Base-by-base conservation (phyloP, 2,113 vertebrate genomes). In the Chlamydotis undulata region DNA sequence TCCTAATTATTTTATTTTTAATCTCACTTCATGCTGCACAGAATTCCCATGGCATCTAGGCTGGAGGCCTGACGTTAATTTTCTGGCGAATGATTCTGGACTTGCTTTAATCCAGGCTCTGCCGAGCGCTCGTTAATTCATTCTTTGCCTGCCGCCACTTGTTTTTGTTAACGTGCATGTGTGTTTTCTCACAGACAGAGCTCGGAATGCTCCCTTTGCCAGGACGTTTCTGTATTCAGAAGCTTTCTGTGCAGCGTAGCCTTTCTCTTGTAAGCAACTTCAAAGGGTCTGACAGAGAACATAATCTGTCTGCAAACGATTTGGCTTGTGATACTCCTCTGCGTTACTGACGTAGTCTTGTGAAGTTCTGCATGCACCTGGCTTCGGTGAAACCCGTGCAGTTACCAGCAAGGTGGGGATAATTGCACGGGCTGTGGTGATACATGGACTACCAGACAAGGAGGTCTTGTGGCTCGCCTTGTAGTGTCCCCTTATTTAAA, bases 101-200 rank as follows among this genome's bases (percentile, higher is more conserved):
- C 25, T 56, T 73, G 33, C 68, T 91, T 64, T 50, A 49, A 63
- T n/a, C 8, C 33, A 2, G 6, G 9, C 57, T 76, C 76, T 77
- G 41, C 21, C 49, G 83, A 28, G 35, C 0, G 0, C 11, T 83
- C 1, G 4, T 1, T 0, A 14, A 50, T 64, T 28, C 0, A 0
- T 59, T 29, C 10, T 3, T 11, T 93, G n/a, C 65, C 53, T 76
- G 57, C 50, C 88, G 79, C 71, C 11, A 2, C 43, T 77, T 86
- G 71, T 29, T 81, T 50, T 53, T 57, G 19, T 47, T 61, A 31
- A 55, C 6, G 0, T 11, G 37, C 12, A 13, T 49, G 33, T 5
- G 1, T 22, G 19, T 18, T 28, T 74, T 50, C n/a, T 35, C 25
- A 55, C 43, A 24, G 10, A 9, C 25, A 47, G 12, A 37, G 41